Conservation (phyloP, 2,888 invertebrate species). For the Leptarthrus brevirostris region DNA sequence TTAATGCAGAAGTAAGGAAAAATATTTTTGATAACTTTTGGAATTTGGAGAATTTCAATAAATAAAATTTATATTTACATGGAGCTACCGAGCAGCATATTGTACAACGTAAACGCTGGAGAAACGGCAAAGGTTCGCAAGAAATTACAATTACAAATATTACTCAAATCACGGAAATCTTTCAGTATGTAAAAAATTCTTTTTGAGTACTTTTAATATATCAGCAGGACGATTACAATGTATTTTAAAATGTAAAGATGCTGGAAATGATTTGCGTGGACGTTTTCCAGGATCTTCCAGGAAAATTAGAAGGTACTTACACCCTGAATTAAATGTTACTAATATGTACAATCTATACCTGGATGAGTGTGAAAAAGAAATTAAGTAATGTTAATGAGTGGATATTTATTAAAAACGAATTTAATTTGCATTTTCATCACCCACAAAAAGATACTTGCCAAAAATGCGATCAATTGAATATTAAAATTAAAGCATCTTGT, state of each 20-base stretch:
- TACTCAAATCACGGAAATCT: conserved; percentile 50
- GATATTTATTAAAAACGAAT: background rate
- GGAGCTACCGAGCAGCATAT: conserved; percentile 47
- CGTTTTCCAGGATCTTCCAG: conserved; percentile 48
- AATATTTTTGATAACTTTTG: conserved; percentile 33
- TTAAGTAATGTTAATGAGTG: background rate
- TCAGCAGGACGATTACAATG: conserved; percentile 49
- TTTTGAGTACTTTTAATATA: conserved; percentile 51
- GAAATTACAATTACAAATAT: conserved; percentile 51
- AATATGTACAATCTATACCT: background rate
- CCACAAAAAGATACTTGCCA: background rate
- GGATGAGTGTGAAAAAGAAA: conserved; percentile 11
- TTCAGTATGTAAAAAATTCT: conserved; percentile 51
- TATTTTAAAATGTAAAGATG: conserved; percentile 45
- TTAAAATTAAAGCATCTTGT: background rate
- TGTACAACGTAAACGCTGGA: conserved; percentile 3
- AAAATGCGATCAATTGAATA: background rate
- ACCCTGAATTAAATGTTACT: conserved; percentile 29
- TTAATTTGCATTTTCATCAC: background rate
- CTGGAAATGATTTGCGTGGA: too few relatives aligned
- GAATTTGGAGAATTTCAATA: conserved; percentile 25
- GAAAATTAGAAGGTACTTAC: conserved; percentile 28
- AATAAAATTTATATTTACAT: conserved; percentile 22
- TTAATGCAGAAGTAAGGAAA: conserved; percentile 28
- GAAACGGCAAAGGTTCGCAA: conserved; percentile 49